Evolutionary conservation across 2,888 invertebrate species (phyloP).

Genomic region (Rotaria magnacalcarata): DNA sequence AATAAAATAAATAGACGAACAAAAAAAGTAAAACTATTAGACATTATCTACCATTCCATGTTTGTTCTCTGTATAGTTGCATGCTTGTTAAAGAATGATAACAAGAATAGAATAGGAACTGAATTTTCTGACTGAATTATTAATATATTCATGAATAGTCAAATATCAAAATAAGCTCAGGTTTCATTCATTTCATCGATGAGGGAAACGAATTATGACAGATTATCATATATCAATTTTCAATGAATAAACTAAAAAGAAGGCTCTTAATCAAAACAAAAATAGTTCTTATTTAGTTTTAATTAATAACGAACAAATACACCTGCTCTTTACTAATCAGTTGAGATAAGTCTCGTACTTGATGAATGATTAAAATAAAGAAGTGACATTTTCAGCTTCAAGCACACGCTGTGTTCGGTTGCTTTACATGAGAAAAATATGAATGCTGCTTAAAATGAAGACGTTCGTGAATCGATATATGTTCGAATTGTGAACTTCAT

Average conservation of each 20-base stretch:
- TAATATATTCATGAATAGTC: constrained; percentile 8
- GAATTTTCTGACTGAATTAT: not conserved
- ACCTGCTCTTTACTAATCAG: too few species aligned
- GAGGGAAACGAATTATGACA: not conserved
- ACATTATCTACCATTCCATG: not conserved
- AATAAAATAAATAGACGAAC: not conserved
- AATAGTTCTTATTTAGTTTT: not conserved
- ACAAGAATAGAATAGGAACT: not conserved
- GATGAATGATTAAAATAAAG: too few species aligned
- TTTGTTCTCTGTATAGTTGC: not conserved
- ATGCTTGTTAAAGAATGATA: not conserved
- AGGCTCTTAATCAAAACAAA: not conserved
- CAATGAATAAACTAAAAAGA: not conserved
- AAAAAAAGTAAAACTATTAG: not conserved
- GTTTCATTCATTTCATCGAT: not conserved
- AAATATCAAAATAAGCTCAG: not conserved
- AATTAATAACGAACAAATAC: not conserved
- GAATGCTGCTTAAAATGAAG: too few species aligned
- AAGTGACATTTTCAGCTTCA: too few species aligned
- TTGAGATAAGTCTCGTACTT: too few species aligned
- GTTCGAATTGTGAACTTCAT: too few species aligned
- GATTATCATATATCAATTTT: not conserved
- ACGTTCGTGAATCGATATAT: too few species aligned
- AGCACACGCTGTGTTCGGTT: too few species aligned
- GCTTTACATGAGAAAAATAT: too few species aligned